These are phyloP conservation scores for Lordiphosa mommai DNA, from an alignment of 1,140 invertebrate species.

Conservation along the genomic window DNA sequence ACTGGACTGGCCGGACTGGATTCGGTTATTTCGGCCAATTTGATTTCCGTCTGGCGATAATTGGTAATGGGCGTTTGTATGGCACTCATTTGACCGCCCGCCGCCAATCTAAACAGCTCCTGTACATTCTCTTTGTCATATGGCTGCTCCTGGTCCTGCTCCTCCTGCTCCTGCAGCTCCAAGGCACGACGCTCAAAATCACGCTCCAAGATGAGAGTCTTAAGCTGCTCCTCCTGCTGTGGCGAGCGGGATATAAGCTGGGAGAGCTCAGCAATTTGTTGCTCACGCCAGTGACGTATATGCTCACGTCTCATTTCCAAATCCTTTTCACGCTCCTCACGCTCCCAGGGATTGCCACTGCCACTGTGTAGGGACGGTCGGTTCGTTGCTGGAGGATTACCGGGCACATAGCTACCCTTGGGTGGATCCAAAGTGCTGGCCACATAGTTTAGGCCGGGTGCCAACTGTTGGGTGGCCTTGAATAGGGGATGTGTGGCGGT, in stretches of 20 bases:
- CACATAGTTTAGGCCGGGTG: constrained; percentile 71
- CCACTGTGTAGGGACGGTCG: constrained; percentile 47
- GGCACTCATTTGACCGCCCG: constrained; percentile 52
- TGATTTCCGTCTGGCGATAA: constrained; percentile 75
- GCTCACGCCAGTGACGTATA: constrained; percentile 86
- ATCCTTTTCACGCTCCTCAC: constrained; percentile 92
- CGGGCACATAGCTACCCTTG: constrained; percentile 86
- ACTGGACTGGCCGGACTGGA: constrained; percentile 28
- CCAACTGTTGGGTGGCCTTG: constrained; percentile 82
- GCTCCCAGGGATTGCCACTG: constrained; percentile 90
- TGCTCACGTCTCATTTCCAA: constrained; percentile 73
- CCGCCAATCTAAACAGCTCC: constrained; percentile 65
- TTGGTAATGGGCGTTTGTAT: constrained; percentile 72
- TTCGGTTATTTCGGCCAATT: constrained; percentile 61
- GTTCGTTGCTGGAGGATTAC: constrained; percentile 21
- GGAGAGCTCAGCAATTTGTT: constrained; percentile 90
- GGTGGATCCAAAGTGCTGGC: constrained; percentile 87
- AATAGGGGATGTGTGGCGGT: constrained; percentile 88
- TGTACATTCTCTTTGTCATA: constrained; percentile 79
- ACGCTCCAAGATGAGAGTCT: constrained; percentile 90
- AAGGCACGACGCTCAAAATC: constrained; percentile 93
- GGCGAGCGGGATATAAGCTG: constrained; percentile 84
- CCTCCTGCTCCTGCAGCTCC: constrained; percentile 87
- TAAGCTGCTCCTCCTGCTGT: constrained; percentile 92
- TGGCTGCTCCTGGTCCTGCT: constrained; percentile 85